phyloP scores from a whole-genome alignment of 2,888 invertebrate species.

The Volucella zonaria region DNA sequence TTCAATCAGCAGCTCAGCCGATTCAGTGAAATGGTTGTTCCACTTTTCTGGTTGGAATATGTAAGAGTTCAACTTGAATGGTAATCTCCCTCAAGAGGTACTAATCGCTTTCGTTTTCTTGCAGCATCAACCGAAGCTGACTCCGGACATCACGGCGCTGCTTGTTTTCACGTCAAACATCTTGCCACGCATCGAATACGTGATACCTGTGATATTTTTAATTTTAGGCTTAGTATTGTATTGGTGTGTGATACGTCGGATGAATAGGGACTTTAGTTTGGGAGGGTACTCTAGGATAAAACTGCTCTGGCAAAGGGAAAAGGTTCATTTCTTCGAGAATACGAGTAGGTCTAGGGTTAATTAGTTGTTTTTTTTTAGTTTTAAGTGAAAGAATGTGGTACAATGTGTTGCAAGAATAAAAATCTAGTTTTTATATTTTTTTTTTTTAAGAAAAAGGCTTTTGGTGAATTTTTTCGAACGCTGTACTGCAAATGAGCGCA shows the following conservation, averaged over 20 bases:
- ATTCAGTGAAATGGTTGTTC: slow-evolving; percentile 85
- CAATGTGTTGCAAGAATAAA: not conserved
- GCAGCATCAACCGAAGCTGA: slow-evolving; percentile 85
- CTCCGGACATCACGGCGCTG: slow-evolving; percentile 83
- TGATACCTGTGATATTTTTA: slow-evolving; percentile 73
- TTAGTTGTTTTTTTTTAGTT: not conserved
- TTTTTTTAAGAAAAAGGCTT: no score
- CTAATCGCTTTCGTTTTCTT: slow-evolving; percentile 75
- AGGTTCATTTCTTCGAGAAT: slow-evolving; percentile 12
- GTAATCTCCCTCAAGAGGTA: not conserved
- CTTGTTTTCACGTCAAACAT: slow-evolving; percentile 84
- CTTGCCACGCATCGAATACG: slow-evolving; percentile 83
- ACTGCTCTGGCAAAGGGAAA: slow-evolving; percentile 49
- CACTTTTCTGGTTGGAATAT: slow-evolving; percentile 88
- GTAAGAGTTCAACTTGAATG: slow-evolving; percentile 83
- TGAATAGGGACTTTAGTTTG: slow-evolving; percentile 51
- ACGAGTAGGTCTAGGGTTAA: not conserved
- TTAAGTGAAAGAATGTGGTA: not conserved
- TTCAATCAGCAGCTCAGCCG: slow-evolving; percentile 83
- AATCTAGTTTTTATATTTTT: no score
- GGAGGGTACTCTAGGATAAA: slow-evolving; percentile 61
- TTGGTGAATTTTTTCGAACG: no score
- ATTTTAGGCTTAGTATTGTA: slow-evolving; percentile 48
- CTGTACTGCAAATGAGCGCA: no score
- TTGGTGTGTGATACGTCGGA: slow-evolving; percentile 39